Evolutionary conservation across 1,140 invertebrate species (phyloP).

Genomic region (Cyrtorhinus lividipennis): DNA sequence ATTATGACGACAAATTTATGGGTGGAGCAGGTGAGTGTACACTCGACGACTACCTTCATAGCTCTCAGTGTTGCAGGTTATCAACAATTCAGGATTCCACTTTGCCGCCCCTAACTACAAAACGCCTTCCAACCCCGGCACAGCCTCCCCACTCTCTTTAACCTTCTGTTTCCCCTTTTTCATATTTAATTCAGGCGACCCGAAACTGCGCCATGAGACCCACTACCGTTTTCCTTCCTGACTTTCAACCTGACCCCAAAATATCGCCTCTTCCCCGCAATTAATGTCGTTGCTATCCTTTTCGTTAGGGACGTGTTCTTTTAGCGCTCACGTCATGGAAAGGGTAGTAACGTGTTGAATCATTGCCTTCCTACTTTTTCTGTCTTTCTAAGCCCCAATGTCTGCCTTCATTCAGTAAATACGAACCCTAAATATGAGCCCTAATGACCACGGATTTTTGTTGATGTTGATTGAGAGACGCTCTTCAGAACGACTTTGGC

Average conservation of each 20-base stretch:
- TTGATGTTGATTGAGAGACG: too few relatives aligned
- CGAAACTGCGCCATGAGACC: conserved; percentile 2
- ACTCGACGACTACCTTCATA: conserved; percentile 3
- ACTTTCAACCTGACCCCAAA: not conserved
- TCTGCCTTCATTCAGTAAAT: too few relatives aligned
- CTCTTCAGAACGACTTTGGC: too few relatives aligned
- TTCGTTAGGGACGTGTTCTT: too few relatives aligned
- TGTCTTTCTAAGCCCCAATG: too few relatives aligned
- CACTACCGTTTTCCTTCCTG: not conserved
- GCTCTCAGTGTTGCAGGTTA: not conserved
- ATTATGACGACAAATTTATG: conserved; percentile 93
- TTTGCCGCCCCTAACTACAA: not conserved
- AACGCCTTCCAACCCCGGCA: not conserved
- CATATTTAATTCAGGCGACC: conserved; percentile 1
- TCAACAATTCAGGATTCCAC: not conserved
- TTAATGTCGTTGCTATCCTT: too few relatives aligned
- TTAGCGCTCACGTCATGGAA: too few relatives aligned
- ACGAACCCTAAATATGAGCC: too few relatives aligned
- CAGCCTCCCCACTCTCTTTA: not conserved
- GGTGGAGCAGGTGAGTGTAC: conserved; percentile 61
- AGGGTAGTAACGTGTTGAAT: too few relatives aligned
- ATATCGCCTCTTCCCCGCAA: not conserved
- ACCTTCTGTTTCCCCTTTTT: not conserved
- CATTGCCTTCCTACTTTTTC: too few relatives aligned
- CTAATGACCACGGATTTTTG: too few relatives aligned